Evolutionary conservation across 1,140 invertebrate species (phyloP), one percentile per base, ranked within the genome.

Genomic region (Drosophila aff.): DNA sequence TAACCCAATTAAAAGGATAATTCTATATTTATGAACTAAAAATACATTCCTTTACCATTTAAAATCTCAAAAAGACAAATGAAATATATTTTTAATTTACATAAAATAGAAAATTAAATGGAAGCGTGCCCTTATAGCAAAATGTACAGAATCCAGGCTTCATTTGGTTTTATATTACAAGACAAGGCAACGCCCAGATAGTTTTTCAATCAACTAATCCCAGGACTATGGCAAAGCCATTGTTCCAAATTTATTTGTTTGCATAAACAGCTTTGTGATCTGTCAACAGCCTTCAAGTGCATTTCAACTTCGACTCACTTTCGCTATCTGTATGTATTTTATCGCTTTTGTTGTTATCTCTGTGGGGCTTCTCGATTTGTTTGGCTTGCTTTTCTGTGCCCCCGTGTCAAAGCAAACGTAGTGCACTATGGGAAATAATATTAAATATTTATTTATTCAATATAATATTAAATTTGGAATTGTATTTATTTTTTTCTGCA

Each of bases 281-380:
- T 49, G 43, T 62, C 38, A 31, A 31, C 57, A 40, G 57, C 3
- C 58, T 66, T 55, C 16, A 57, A 72, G 43, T 59, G 52, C 44
- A 55, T 46, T 69, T 44, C 4, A 33, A 15, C 33, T 53, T 50
- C 49, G 31, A 53, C 62, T 46, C 31, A 21, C 23, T 67, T 38
- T 33, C 38, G n/a, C 53, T 43, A 26, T 73, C 28, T 38, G 31
- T 40, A 50, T 50, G 16, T 43, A 58, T 28, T 63, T 40, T 18
- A 64, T 64, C 44, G 31, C 28, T 52, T 59, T 76, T 50, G 18
- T 43, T 75, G 41, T 58, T 64, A 58, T 58, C 50, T 18, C 64
- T 47, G 49, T 44, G 44, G 67, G 66, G 23, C 16, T 52, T 47
- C 50, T 58, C 50, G 65, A 57, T 72, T 69, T 69, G 65, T 55